Percentiles rank a stretch among this genome's conserved stretches.
phyloP scores from a whole-genome alignment of 1,140 invertebrate genomes.

The Bilobella aurantiaca region DNA sequence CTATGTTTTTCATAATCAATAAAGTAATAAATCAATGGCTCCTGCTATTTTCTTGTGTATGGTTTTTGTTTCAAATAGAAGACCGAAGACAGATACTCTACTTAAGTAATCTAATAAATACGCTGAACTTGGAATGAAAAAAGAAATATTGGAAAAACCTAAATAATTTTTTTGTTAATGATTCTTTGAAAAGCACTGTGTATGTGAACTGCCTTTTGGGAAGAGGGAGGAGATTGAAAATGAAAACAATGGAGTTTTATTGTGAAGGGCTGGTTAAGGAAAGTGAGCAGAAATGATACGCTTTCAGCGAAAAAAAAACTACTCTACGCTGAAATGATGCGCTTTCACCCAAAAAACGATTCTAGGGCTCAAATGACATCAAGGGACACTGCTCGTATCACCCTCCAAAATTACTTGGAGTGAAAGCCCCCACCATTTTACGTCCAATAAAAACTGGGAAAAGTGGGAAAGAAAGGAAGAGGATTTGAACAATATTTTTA shows the following conservation, averaged over 20 bases:
- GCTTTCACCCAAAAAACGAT: background rate
- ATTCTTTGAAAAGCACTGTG: too few relatives aligned
- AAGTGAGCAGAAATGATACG: background rate
- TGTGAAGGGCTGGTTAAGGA: background rate
- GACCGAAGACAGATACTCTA: too few relatives aligned
- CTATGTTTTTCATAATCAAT: too few relatives aligned
- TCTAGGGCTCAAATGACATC: background rate
- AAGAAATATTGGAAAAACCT: too few relatives aligned
- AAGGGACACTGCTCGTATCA: background rate
- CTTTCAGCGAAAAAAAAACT: too few relatives aligned
- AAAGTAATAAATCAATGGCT: too few relatives aligned
- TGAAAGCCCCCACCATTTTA: slow-evolving; percentile 1
- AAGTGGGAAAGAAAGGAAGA: slow-evolving; percentile 7
- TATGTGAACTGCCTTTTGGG: background rate
- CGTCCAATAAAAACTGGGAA: background rate
- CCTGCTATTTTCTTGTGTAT: too few relatives aligned
- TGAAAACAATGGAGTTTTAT: slow-evolving; percentile 6
- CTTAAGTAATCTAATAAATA: too few relatives aligned
- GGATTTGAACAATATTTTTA: slow-evolving; percentile 9
- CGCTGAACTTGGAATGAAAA: too few relatives aligned
- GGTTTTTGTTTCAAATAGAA: too few relatives aligned
- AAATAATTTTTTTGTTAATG: too few relatives aligned
- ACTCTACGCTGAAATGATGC: background rate
- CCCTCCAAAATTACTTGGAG: background rate
- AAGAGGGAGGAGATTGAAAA: slow-evolving; percentile 1